Base-by-base conservation (phyloP, 2,113 vertebrate species). In the Gorilla gorilla region DNA sequence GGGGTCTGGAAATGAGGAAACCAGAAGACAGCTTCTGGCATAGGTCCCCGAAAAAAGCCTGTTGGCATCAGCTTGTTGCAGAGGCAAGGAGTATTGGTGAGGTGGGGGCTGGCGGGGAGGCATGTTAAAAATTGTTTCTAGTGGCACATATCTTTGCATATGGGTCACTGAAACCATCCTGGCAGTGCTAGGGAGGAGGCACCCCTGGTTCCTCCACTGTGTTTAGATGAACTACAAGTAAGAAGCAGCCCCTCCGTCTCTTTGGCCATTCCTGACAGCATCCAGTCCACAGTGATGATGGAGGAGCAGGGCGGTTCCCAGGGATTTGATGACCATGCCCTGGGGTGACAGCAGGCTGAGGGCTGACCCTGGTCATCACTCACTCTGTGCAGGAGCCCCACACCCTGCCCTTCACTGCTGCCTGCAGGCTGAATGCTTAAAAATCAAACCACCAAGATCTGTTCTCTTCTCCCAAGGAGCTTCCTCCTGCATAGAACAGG, bases 261-360 rank as follows among this genome's bases (percentile, higher is more conserved):
- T 89, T 79, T 96, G 98, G 90, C 89, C n/a, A 89, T 76, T 89
- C 90, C 97, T 93, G 97, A 98, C 97, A 98, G 97, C 92, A 80
- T 43, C 96, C 97, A 89, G 97, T 90, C 97, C 64, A 94, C 40
- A 52, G 86, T 43, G 91, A 96, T 97, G 98, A 98, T 97, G 85
- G 96, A 98, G 97, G 98, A 95, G 92, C 40, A 50, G 90, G 98
- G 98, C 45, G 94, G 92, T 98, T 97, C 98, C 97, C 61, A 40
- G 96, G 97, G 96, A 98, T 94, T 94, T 97, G 97, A 98, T 98
- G 98, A 96, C 97, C 75, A 97, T 78, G 50, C 75, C 87, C 80
- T 73, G 94, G 97, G 96, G 97, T 66, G 85, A 97, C 96, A 96
- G 97, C 97, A 97, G 97, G 94, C 98, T 70, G 84, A 89, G 97